A percentile compares a stretch with the other conserved stretches of the same genome.
Evolutionary conservation across 2,888 invertebrate species (phyloP).

Genomic region (Diarsia dahlii): DNA sequence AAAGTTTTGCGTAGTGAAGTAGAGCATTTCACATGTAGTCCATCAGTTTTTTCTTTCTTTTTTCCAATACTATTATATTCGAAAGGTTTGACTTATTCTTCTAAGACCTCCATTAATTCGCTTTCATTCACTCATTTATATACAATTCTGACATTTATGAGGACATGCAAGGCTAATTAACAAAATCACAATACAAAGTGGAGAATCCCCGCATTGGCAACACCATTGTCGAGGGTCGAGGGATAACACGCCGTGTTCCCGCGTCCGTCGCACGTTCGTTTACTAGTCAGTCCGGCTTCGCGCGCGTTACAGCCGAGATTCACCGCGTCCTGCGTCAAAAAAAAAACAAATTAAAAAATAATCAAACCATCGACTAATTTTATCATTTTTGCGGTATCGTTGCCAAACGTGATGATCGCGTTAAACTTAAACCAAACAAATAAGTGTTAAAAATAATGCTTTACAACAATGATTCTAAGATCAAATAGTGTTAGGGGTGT

Average conservation of each 20-base stretch:
- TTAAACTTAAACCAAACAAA: conserved; percentile 54
- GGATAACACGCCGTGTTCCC: conserved; percentile 71
- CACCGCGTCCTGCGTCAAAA: conserved; percentile 67
- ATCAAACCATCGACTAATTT: conserved; percentile 36
- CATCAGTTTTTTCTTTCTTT: too few species aligned
- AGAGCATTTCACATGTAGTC: neutral
- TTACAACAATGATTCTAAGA: conserved; percentile 84
- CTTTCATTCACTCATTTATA: neutral
- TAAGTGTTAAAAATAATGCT: conserved; percentile 70
- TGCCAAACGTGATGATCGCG: conserved; percentile 51
- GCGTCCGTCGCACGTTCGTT: conserved; percentile 60
- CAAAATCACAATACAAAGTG: conserved; percentile 20
- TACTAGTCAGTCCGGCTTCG: conserved; percentile 82
- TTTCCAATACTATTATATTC: too few species aligned
- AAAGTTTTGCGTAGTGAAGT: too few species aligned
- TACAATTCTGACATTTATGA: neutral
- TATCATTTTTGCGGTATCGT: conserved; percentile 46
- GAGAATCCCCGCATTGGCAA: conserved; percentile 67
- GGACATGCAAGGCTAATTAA: neutral
- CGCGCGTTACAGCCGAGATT: conserved; percentile 83
- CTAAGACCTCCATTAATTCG: neutral
- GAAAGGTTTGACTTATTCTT: neutral
- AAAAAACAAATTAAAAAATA: conserved; percentile 55
- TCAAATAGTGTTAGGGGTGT: conserved; percentile 84
- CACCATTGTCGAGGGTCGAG: conserved; percentile 57